phyloP scores from a whole-genome alignment of 2,888 invertebrate genomes.

The Apantesis nais region DNA sequence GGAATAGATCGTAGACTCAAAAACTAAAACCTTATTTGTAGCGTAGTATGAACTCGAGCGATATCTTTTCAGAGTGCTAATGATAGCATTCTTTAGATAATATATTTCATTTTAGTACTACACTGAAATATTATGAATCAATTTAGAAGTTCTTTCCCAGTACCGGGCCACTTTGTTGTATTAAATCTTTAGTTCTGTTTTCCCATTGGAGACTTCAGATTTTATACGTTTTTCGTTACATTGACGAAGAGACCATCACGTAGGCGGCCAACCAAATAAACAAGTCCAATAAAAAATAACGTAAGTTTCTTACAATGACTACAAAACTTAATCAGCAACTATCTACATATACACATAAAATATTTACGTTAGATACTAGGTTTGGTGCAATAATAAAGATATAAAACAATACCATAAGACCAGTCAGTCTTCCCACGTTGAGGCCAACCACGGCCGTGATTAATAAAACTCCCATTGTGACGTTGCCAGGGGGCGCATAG shows the following conservation, averaged over 20 bases:
- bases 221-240: too few relatives aligned
- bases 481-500: slow-evolving; percentile 75
- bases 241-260: background rate
- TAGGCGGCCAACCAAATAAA: background rate
- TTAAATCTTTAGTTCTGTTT: too few relatives aligned
- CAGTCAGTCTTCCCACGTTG: slow-evolving; percentile 89
- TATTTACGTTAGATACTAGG: background rate
- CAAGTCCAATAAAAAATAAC: background rate
- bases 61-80: background rate
- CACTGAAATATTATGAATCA: background rate
- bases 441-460: slow-evolving; percentile 89
- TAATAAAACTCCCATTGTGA: slow-evolving; percentile 85
- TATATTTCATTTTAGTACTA: background rate
- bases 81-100: background rate
- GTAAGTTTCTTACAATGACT: background rate
- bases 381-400: background rate
- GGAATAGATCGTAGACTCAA: too few relatives aligned
- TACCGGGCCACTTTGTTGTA: too few relatives aligned
- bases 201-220: too few relatives aligned
- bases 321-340: background rate
- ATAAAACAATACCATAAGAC: slow-evolving; percentile 84
- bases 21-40: too few relatives aligned
- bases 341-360: background rate
- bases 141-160: too few relatives aligned
- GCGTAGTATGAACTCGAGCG: background rate